Evolutionary conservation across 2,113 vertebrate genomes (phyloP).

Genomic region (Carollia perspicillata): DNA sequence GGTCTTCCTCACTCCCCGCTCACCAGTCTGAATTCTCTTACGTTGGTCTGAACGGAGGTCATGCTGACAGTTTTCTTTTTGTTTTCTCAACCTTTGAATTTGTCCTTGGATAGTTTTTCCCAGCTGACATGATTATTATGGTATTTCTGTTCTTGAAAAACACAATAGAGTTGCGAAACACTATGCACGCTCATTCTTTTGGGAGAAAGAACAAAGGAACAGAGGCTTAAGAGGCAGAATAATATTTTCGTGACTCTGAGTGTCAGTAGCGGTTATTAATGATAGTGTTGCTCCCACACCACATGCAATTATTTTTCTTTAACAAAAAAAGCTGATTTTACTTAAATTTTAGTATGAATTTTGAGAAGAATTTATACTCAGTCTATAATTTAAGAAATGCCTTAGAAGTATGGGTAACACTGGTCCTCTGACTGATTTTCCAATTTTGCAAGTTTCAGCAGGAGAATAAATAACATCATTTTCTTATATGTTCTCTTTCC

Average conservation of each 20-base stretch:
- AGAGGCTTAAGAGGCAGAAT: background rate
- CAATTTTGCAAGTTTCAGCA: background rate
- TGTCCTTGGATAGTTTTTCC: background rate
- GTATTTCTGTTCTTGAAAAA: background rate
- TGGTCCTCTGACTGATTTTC: background rate
- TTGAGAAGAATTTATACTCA: background rate
- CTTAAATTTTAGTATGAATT: background rate
- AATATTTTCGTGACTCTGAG: background rate
- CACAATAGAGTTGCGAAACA: background rate
- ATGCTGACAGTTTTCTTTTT: background rate
- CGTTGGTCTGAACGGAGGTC: background rate
- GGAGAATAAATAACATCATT: background rate
- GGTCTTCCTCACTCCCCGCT: background rate
- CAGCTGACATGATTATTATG: background rate
- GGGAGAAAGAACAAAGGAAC: background rate
- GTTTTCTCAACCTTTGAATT: background rate
- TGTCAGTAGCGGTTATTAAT: background rate
- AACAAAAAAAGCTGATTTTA: constrained; percentile 21
- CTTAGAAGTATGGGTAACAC: background rate
- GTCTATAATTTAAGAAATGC: background rate
- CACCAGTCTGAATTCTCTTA: background rate
- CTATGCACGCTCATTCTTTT: background rate
- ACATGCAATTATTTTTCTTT: constrained; percentile 28
- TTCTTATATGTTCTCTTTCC: background rate
- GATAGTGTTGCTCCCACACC: background rate